These are phyloP conservation scores for Sus cebifrons DNA, from an alignment of 2,797 vertebrate genomes.

Conservation along the genomic window DNA sequence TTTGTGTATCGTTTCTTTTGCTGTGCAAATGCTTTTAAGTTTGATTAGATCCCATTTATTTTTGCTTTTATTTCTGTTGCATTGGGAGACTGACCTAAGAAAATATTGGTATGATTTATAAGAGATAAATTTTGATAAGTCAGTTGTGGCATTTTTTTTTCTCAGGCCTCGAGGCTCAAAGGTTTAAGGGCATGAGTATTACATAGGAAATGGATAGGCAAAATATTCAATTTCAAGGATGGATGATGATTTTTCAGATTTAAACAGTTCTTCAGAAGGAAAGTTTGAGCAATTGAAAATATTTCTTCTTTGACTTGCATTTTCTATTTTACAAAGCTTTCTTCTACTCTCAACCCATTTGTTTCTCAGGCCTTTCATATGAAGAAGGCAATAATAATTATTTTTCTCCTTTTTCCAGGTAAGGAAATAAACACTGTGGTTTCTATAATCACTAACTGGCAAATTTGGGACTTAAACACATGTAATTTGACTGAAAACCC, in stretches of 20 bases:
- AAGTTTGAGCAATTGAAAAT: not conserved
- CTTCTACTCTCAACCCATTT: not conserved
- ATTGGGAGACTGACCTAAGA: not conserved
- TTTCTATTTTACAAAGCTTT: constrained; percentile 51
- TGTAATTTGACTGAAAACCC: not conserved
- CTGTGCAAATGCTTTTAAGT: not conserved
- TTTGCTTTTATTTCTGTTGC: not conserved
- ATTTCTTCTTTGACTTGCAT: not conserved
- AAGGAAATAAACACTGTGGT: not conserved
- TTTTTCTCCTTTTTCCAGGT: constrained; percentile 9
- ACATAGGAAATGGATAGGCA: not conserved
- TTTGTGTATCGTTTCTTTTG: not conserved
- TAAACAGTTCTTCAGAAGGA: not conserved
- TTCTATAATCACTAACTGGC: constrained; percentile 4
- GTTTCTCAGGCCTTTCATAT: not conserved
- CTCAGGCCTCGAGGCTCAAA: not conserved
- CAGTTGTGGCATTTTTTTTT: not conserved
- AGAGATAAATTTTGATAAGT: not conserved
- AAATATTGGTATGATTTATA: not conserved
- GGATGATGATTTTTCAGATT: not conserved
- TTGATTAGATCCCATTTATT: not conserved
- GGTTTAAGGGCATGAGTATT: not conserved
- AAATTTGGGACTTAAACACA: not conserved
- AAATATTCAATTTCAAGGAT: not conserved
- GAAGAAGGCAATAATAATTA: not conserved